A percentile compares a stretch with the other conserved stretches of the same genome.
Evolutionary conservation across 2,113 vertebrate species (phyloP).

Genomic region (Heliornis fulica): DNA sequence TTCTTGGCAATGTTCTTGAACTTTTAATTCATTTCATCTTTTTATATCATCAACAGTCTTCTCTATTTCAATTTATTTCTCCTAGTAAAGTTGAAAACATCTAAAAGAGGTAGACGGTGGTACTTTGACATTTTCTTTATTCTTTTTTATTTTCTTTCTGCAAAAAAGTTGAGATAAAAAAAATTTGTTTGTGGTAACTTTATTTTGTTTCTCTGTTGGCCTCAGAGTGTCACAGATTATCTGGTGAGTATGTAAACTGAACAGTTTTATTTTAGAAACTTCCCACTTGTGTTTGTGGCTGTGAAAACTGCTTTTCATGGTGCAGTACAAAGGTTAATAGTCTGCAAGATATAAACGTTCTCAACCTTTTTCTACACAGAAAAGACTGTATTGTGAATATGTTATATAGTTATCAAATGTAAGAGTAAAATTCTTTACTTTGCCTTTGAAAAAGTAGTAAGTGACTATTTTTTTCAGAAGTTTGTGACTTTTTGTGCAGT

Average conservation of each 20-base stretch:
- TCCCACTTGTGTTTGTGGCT: not conserved
- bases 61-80: not conserved
- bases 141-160: not conserved
- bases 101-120: not conserved
- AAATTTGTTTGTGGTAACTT: constrained; percentile 27
- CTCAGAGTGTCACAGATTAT: constrained; percentile 57
- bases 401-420: not conserved
- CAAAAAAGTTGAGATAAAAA: not conserved
- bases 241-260: constrained; percentile 30
- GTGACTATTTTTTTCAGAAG: not conserved
- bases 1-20: not conserved
- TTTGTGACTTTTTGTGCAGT: not conserved
- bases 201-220: constrained; percentile 62
- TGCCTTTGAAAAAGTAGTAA: not conserved
- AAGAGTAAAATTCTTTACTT: not conserved
- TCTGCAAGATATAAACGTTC: not conserved
- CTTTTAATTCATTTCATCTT: not conserved
- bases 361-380: not conserved
- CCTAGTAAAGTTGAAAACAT: not conserved
- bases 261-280: not conserved
- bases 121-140: not conserved
- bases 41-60: not conserved
- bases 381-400: not conserved
- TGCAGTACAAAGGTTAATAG: not conserved
- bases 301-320: not conserved